These are phyloP conservation scores for Eutolmus rufibarbis DNA, from an alignment of 2,888 invertebrate genomes.

Conservation along the genomic window DNA sequence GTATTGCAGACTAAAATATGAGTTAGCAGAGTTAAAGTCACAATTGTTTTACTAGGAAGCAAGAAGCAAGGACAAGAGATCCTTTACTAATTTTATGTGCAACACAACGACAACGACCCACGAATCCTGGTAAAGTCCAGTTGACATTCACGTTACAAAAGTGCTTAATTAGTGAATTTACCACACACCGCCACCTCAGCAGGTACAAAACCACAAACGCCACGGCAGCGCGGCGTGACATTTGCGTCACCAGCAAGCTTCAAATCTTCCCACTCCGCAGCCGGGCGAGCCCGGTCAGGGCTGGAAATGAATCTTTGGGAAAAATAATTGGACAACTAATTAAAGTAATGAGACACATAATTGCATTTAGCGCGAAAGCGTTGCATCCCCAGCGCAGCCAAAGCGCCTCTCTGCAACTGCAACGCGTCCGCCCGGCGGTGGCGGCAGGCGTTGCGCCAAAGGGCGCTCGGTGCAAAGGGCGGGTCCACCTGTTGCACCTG, in stretches of 20 bases:
- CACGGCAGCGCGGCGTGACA: neutral
- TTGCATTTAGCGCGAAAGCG: neutral
- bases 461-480: neutral
- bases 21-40: too few species aligned
- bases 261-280: neutral
- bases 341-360: neutral
- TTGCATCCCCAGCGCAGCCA: neutral
- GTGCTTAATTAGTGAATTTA: neutral
- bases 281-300: neutral
- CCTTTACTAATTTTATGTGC: neutral
- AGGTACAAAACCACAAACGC: neutral
- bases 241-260: neutral
- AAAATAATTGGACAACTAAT: neutral
- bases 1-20: too few species aligned
- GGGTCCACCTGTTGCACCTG: neutral
- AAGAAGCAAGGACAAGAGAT: neutral
- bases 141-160: neutral
- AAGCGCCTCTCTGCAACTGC: neutral
- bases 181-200: neutral
- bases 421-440: neutral
- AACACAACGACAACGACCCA: neutral
- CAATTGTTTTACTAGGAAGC: neutral
- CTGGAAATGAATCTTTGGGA: neutral
- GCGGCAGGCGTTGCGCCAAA: neutral
- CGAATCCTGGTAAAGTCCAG: neutral